phyloP scores from a whole-genome alignment of 2,797 vertebrate genomes.

The Anomalospiza imberbis region DNA sequence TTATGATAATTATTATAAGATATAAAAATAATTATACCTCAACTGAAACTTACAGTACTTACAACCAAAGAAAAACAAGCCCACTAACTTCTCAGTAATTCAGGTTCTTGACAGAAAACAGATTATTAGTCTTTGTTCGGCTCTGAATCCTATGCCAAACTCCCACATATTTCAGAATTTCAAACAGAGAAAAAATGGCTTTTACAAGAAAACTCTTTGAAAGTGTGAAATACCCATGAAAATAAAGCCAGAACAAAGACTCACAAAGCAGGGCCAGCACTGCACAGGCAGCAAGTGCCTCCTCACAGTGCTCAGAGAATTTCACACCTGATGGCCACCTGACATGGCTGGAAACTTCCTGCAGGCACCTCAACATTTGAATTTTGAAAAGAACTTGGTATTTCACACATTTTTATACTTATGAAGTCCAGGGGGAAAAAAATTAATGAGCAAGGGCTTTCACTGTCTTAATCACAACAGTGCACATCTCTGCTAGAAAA shows the following conservation, averaged over 20 bases:
- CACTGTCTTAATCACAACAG: neutral
- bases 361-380: neutral
- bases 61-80: slow-evolving; percentile 2
- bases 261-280: neutral
- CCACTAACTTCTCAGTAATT: neutral
- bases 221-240: neutral
- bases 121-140: slow-evolving; percentile 1
- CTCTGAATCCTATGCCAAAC: slow-evolving; percentile 18
- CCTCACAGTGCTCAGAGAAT: neutral
- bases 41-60: neutral
- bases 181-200: neutral
- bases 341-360: neutral
- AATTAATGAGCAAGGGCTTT: neutral
- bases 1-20: neutral
- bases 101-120: neutral
- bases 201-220: neutral
- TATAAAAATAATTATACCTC: slow-evolving; percentile 5
- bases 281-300: neutral
- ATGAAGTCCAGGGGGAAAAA: neutral
- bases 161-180: slow-evolving; percentile 25
- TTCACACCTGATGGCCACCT: neutral
- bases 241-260: neutral
- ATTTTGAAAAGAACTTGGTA: neutral
- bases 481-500: neutral
- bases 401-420: neutral